phyloP scores from a whole-genome alignment of 2,797 vertebrate species.

The Pseudopleuronectes americanus region DNA sequence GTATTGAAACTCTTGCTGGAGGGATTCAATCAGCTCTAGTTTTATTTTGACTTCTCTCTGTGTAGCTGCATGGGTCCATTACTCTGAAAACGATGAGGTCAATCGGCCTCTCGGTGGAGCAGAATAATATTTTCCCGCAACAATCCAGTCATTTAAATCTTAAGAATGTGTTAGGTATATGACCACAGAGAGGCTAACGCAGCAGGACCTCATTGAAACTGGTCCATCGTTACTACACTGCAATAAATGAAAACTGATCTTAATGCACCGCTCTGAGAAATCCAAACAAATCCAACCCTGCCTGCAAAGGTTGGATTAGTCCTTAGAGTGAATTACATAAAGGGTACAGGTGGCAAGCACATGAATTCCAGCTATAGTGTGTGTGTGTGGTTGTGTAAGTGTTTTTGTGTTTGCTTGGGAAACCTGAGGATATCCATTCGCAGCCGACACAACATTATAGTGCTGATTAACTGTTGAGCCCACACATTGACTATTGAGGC shows the following conservation, averaged over 20 bases:
- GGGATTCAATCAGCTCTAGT: background rate
- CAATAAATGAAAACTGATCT: constrained; percentile 37
- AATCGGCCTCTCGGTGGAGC: constrained; percentile 10
- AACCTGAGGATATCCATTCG: constrained; percentile 38
- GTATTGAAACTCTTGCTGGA: background rate
- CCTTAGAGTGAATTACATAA: constrained; percentile 19
- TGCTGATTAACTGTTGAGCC: constrained; percentile 77
- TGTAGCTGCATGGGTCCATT: background rate
- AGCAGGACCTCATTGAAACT: background rate
- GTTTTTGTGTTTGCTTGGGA: constrained; percentile 31
- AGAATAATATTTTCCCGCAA: constrained; percentile 7
- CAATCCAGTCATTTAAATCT: constrained; percentile 8
- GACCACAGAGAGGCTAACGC: constrained; percentile 17
- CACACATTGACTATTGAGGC: constrained; percentile 80
- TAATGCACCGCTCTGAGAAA: constrained; percentile 21
- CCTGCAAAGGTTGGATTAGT: constrained; percentile 26
- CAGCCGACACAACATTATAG: constrained; percentile 11
- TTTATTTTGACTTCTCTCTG: constrained; percentile 6
- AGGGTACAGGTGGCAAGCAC: constrained; percentile 22
- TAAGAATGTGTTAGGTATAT: constrained; percentile 13
- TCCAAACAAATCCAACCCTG: constrained; percentile 47
- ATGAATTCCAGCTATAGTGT: no score
- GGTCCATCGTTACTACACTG: constrained; percentile 5
- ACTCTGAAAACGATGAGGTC: background rate
- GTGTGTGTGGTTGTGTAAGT: constrained; percentile 30